Conservation (phyloP, 2,888 invertebrate genomes). For the Diploptera punctata region DNA sequence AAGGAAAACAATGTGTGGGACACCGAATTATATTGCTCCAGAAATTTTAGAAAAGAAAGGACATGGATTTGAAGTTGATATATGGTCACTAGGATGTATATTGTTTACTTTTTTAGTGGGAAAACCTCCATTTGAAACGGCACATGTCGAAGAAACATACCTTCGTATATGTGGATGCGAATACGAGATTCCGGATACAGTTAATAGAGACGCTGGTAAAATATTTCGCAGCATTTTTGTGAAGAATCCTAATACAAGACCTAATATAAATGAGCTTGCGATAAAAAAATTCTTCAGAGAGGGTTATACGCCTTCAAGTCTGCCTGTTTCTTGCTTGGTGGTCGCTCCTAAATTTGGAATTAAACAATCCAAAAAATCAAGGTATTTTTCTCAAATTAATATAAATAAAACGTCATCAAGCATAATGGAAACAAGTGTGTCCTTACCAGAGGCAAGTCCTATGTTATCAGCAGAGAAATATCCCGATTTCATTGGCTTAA, state of each 20-base stretch:
- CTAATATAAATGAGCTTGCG: constrained; percentile 55
- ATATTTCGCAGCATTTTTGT: constrained; percentile 54
- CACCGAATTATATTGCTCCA: constrained; percentile 70
- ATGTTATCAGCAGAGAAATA: not conserved
- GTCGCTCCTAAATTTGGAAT: constrained; percentile 6
- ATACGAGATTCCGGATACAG: constrained; percentile 56
- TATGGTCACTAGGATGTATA: constrained; percentile 67
- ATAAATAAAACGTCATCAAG: not conserved
- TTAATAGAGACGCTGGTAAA: constrained; percentile 49
- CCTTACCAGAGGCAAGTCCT: not conserved
- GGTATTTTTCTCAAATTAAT: not conserved
- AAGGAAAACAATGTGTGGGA: constrained; percentile 67
- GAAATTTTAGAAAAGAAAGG: constrained; percentile 67
- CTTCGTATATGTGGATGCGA: constrained; percentile 62
- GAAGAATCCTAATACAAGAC: constrained; percentile 56
- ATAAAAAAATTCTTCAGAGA: constrained; percentile 50
- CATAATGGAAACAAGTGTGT: not conserved
- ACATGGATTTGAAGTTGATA: constrained; percentile 68
- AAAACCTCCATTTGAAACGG: constrained; percentile 67
- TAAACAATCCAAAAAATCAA: not conserved
- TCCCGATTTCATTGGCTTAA: not conserved
- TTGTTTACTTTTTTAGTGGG: constrained; percentile 66
- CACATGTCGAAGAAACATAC: constrained; percentile 65
- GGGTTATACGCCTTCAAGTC: constrained; percentile 31
- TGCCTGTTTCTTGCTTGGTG: constrained; percentile 13